Base-by-base conservation (phyloP, 2,888 invertebrate species). In the Dorcus parallelipipedus region DNA sequence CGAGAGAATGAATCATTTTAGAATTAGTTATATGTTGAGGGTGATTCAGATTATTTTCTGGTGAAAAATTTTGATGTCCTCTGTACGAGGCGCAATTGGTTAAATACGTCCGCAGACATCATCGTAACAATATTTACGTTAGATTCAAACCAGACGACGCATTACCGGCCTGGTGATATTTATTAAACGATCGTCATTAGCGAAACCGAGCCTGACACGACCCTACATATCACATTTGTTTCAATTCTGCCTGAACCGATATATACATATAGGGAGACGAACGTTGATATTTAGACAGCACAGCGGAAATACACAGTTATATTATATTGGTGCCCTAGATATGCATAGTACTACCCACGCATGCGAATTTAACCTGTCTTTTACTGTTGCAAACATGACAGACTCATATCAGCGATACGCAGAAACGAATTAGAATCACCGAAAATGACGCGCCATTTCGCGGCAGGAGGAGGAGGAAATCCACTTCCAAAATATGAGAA, bases 291-390 rank as follows among this genome's bases (percentile, higher is more conserved):
- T 58, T 58, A 62, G 54, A 58, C 52, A 58, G 50, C 51, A 49
- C 56, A 68, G 67, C 72, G 74, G 74, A 74, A 71, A 71, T 73
- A 69, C 65, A 67, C 69, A 71, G 70, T 74, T 74, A 73, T 69
- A 66, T 66, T 65, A 71, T 71, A 70, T 72, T 71, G 69, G 69
- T 69, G 73, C 65, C 70, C 70, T 68, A 72, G 66, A 72, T 72
- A 66, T 64, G 59, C 58, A 63, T 64, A 64, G 53, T 63, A 54
- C 58, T 52, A 56, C 61, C 61, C 55, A 64, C 64, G 49, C 52
- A 20, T 40, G n/a, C 23, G 14, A 23, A 45, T 45, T 45, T 20
- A 45, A 45, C 23, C 9, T 9, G 17, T 45, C 45, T 45, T 45
- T 45, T 45, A 17, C 9, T 45, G 26, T 33, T 33, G 26, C 26